Percentiles rank a stretch among this genome's conserved stretches.
Conservation (phyloP, 2,888 invertebrate genomes). For the Trachelus tabidus region DNA sequence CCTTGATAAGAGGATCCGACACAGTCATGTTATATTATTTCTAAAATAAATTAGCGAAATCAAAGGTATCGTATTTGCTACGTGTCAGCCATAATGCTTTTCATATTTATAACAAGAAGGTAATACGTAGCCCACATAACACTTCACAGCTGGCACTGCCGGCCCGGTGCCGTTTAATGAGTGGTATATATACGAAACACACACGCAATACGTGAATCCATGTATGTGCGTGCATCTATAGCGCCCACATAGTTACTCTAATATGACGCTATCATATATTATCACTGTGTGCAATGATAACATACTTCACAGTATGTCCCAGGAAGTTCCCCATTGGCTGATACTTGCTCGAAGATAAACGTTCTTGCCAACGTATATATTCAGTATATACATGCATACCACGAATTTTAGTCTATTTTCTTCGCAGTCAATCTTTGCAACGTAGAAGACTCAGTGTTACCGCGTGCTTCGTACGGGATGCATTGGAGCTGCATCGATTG, state of each 20-base stretch:
- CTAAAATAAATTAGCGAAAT: not conserved
- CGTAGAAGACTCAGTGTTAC: not conserved
- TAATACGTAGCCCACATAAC: not conserved
- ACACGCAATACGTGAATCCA: not conserved
- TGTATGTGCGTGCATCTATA: not conserved
- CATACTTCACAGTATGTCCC: not conserved
- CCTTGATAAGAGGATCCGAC: conserved; percentile 71
- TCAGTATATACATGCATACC: not conserved
- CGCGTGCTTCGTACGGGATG: not conserved
- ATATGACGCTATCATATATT: not conserved
- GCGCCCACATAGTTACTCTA: not conserved
- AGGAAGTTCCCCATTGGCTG: not conserved
- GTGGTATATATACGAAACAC: not conserved
- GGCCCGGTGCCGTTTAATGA: not conserved
- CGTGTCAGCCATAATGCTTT: not conserved
- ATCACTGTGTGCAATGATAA: not conserved
- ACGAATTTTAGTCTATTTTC: not conserved
- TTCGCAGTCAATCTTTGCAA: not conserved
- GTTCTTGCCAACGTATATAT: not conserved
- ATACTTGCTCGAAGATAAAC: not conserved
- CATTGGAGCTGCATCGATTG: not conserved
- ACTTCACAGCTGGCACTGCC: not conserved
- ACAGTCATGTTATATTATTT: conserved; percentile 67
- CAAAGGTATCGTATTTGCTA: not conserved
- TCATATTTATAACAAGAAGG: not conserved